Evolutionary conservation across 1,140 invertebrate genomes (phyloP).

Genomic region (Epicauta chinensis): DNA sequence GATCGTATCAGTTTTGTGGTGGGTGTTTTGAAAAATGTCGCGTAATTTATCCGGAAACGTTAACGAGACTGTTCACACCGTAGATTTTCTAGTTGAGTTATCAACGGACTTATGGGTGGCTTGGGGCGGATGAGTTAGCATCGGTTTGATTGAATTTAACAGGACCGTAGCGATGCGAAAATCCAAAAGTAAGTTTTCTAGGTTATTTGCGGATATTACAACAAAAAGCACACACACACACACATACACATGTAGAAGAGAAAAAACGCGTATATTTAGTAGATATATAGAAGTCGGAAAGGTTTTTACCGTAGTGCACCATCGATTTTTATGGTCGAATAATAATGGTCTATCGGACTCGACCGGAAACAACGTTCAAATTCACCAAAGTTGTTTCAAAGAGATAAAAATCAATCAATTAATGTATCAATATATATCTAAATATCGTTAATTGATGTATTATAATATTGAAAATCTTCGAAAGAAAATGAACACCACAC

Average conservation of each 20-base stretch:
- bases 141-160: constrained; percentile 6
- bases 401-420: too few relatives aligned
- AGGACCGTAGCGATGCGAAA: not conserved
- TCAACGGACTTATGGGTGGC: constrained; percentile 10
- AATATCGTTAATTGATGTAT: too few relatives aligned
- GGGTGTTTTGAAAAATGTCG: constrained; percentile 10
- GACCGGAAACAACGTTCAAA: constrained; percentile 11
- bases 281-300: too few relatives aligned
- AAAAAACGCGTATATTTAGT: too few relatives aligned
- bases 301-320: constrained; percentile 1
- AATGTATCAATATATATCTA: too few relatives aligned
- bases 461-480: too few relatives aligned
- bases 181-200: too few relatives aligned
- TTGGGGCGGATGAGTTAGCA: constrained; percentile 12
- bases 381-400: not conserved
- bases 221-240: too few relatives aligned
- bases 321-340: constrained; percentile 21
- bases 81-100: constrained; percentile 14
- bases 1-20: too few relatives aligned
- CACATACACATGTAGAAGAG: too few relatives aligned
- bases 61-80: constrained; percentile 10
- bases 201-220: too few relatives aligned
- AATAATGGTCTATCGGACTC: constrained; percentile 7
- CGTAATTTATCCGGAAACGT: constrained; percentile 13
- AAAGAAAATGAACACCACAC: too few relatives aligned